These are phyloP conservation scores for Pelobates fuscus DNA, from an alignment of 2,113 vertebrate genomes.

Conservation along the genomic window DNA sequence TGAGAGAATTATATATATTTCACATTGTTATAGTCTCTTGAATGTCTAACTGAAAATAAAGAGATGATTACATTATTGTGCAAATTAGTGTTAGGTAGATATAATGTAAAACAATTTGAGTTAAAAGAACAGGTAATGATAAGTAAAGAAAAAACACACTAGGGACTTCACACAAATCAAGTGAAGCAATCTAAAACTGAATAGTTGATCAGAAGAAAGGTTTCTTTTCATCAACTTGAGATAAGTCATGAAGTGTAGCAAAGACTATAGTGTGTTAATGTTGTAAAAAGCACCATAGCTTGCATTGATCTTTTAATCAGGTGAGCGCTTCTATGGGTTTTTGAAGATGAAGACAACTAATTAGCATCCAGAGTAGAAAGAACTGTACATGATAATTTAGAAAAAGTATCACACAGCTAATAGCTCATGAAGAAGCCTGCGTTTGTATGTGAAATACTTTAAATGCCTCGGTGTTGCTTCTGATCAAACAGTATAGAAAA, in stretches of 20 bases:
- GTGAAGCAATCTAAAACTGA: background rate
- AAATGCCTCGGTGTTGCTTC: too few relatives aligned
- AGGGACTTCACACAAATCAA: background rate
- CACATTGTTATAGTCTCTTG: too few relatives aligned
- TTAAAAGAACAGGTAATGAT: too few relatives aligned
- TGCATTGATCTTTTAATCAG: too few relatives aligned
- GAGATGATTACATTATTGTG: too few relatives aligned
- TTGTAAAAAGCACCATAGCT: too few relatives aligned
- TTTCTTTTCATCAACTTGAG: slow-evolving; percentile 19
- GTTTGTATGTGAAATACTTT: background rate
- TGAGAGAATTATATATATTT: too few relatives aligned
- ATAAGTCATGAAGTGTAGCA: background rate
- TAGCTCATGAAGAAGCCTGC: background rate
- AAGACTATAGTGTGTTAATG: too few relatives aligned
- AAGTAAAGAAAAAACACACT: background rate
- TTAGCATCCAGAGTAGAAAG: slow-evolving; percentile 20
- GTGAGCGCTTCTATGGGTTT: background rate
- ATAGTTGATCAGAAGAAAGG: background rate
- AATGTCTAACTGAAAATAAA: too few relatives aligned
- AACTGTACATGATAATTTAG: slow-evolving; percentile 23
- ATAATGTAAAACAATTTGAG: too few relatives aligned
- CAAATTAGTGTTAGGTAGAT: too few relatives aligned
- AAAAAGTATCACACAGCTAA: slow-evolving; percentile 2
- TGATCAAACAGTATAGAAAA: too few relatives aligned
- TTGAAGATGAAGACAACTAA: slow-evolving; percentile 24